Base-by-base conservation (phyloP, 2,888 invertebrate species). In the Pristionchus arcanus region DNA sequence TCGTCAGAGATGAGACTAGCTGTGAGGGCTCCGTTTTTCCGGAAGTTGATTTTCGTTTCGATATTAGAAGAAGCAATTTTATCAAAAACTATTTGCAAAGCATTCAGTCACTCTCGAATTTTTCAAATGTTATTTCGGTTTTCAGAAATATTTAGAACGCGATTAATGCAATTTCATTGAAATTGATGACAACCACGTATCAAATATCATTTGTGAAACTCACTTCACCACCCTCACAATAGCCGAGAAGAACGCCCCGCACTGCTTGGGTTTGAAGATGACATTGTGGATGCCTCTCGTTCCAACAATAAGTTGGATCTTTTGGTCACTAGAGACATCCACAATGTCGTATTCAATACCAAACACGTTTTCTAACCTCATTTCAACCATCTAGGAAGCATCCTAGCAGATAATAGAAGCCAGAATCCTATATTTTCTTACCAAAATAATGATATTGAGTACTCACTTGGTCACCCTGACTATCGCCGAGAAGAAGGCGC, bases 241-340 rank as follows among this genome's bases (percentile, higher is more conserved):
- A 19, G 81, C 87, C 42, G 74, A 74, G 87, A 88, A 88, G 21
- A 42, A 28, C 5, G 74, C 87, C 0, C 34, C 55, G 34, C 87
- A 88, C 53, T 37, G 53, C 5, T 88, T n/a, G 2, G 74, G 55
- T 16, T 21, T 53, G 74, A 88, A 74, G 31, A 42, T 25, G 16
- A 88, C n/a, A 4, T 49, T 21, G 53, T 88, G 74, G 25, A 88
- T 53, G 7, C 74, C 87, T 42, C 37, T 34, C 53, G 87, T 74
- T 0, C 74, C 42, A 16, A 74, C 74, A 34, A 81, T 81, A 7
- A 11, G 42, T 11, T 42, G n/a, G n/a, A 77, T 77, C 77, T 11
- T 74, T n/a, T n/a, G n/a, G 28, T 74, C 28, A 13, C 5, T 7
- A 21, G 15, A 21, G 15, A 21, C 5, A 53, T 53, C 9, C 9